These are phyloP conservation scores for Heliconius sara DNA, from an alignment of 2,888 invertebrate species.

Conservation along the genomic window DNA sequence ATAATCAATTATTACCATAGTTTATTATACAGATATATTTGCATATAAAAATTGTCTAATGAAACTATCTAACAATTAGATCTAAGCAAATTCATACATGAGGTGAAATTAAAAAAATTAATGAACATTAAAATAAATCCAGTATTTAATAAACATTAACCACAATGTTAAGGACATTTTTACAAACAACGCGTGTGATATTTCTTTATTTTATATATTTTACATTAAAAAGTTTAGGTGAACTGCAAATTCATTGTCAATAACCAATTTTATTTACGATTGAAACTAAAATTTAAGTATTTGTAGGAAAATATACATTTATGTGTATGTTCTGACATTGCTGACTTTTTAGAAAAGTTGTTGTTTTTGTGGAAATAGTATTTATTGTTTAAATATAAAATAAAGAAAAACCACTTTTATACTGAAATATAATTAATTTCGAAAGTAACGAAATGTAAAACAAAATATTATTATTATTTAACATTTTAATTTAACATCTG, in stretches of 20 bases:
- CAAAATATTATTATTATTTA: not conserved
- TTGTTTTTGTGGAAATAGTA: too few relatives aligned
- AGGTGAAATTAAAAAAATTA: constrained; percentile 53
- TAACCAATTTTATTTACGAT: not conserved
- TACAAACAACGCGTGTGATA: not conserved
- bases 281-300: not conserved
- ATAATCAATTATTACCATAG: constrained; percentile 48
- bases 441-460: too few relatives aligned
- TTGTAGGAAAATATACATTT: not conserved
- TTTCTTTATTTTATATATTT: constrained; percentile 3
- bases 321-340: too few relatives aligned
- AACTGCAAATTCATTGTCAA: constrained; percentile 2
- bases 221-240: not conserved
- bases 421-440: not conserved
- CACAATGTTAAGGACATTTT: constrained; percentile 29
- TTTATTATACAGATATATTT: constrained; percentile 76
- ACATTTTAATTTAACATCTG: not conserved
- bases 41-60: constrained; percentile 76
- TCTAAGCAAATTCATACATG: constrained; percentile 64
- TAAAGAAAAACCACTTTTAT: not conserved
- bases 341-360: too few relatives aligned
- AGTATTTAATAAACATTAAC: constrained; percentile 28
- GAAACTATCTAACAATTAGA: constrained; percentile 72
- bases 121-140: constrained; percentile 45
- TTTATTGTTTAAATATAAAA: too few relatives aligned